These are phyloP conservation scores for Heliothis peltigera DNA, from an alignment of 2,888 invertebrate species.

Conservation along the genomic window DNA sequence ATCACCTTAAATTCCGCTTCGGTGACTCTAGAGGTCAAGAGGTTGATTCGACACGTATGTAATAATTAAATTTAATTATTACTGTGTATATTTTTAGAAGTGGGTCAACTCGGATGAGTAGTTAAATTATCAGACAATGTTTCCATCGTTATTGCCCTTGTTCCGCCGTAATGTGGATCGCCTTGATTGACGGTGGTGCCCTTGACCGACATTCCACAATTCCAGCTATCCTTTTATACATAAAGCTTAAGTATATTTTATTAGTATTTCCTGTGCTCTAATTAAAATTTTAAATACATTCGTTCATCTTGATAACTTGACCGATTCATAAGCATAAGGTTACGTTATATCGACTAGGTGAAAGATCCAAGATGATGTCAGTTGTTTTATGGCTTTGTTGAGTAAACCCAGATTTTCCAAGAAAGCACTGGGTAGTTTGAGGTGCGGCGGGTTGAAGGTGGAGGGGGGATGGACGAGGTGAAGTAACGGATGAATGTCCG, in stretches of 20 bases:
- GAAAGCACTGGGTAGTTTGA: conserved; percentile 54
- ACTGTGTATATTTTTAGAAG: conserved; percentile 21
- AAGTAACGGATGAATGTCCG: conserved; percentile 89
- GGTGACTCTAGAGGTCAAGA: background rate
- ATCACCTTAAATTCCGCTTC: background rate
- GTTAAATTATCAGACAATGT: conserved; percentile 45
- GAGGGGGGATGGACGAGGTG: conserved; percentile 73
- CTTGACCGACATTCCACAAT: conserved; percentile 57
- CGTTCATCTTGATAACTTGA: conserved; percentile 35
- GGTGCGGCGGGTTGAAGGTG: conserved; percentile 35
- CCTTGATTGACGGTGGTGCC: conserved; percentile 54
- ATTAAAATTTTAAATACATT: conserved; percentile 49
- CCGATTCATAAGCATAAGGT: conserved; percentile 15
- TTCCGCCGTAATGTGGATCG: conserved; percentile 46
- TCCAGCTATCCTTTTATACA: conserved; percentile 46
- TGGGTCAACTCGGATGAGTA: conserved; percentile 33
- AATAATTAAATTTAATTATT: background rate
- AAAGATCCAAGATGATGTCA: conserved; percentile 5
- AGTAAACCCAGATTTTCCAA: conserved; percentile 43
- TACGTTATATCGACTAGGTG: background rate
- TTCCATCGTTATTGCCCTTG: conserved; percentile 49
- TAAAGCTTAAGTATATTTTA: conserved; percentile 44
- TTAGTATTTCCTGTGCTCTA: conserved; percentile 33
- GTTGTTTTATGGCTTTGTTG: conserved; percentile 27
- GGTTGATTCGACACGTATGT: conserved; percentile 1